Evolutionary conservation across 2,113 vertebrate species (phyloP), one percentile per base, ranked within the genome.

Genomic region (Promerops cafer): DNA sequence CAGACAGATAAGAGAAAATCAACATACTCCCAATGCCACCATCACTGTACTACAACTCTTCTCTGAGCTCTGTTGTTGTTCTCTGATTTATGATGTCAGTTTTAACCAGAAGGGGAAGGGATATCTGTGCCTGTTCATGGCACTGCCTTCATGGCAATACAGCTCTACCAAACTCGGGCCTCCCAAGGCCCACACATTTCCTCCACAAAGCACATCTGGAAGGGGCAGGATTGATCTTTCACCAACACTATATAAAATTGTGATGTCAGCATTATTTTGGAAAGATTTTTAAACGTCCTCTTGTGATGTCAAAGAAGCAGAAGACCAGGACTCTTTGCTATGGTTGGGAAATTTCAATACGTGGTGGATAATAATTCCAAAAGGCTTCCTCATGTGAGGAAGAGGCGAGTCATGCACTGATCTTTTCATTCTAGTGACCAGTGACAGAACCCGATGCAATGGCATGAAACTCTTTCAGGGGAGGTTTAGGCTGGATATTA

Each of bases 351-450:
- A 85, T 91, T 69, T 84, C 35, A 68, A 0, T 68, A 15, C 0
- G 0, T 49, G 44, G 10, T 0, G 0, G 18, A 59, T 87, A 52
- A 56, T 16, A 53, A 31, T 64, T 92, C 26, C 37, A 59, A 54
- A 13, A 77, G 19, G 2, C 4, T 66, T 74, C 23, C 8, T 74
- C 0, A 0, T 66, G 6, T n/a, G 13, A 13, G 15, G 20, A 66
- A 52, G 59, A 59, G 16, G 28, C 59, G 13, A 5, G 10, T 13
- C 16, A 59, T 7, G 14, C n/a, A 40, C 28, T 39, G 28, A 81
- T 72, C 44, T 37, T 70, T 37, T 49, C 17, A 18, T 28, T 81
- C 16, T 24, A 15, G 30, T 47, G 23, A 14, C 19, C 19, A 66
- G 16, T 17, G 37, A 39, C 28, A 59, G 52, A 15, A 59, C 2